Base-by-base conservation (phyloP, 2,888 invertebrate genomes). In the Steinernema carpocapsae region DNA sequence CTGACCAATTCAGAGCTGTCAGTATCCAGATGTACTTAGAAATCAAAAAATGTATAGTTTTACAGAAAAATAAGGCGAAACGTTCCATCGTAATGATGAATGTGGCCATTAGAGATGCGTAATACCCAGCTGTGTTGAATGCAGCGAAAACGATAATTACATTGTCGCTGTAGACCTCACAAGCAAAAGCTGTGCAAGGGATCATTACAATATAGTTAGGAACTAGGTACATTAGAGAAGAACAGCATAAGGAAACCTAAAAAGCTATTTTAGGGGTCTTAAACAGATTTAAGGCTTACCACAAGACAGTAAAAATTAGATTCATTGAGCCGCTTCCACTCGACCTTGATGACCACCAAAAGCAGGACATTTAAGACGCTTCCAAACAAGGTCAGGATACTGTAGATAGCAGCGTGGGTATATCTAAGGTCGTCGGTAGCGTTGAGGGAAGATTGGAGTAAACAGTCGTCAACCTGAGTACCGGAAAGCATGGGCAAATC, bases 241-340 rank as follows among this genome's bases (percentile, higher is more conserved):
- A 10, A 4, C 24, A 56, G 56, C 56, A 22, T 6, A 56, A 24
- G 26, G 24, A 56, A 26, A 56, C 17, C 56, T 56, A 17, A 24
- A 56, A 19, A n/a, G n/a, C 19, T 10, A 19, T 14, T 51, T 19
- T 19, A 51, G 51, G 7, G 51, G 51, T 51, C 14, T 10, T n/a
- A 51, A 6, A 51, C 14, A 10, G 51, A 19, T n/a, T n/a, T n/a
- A 19, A 14, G 26, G 26, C 56, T 6, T 19, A 56, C 56, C 22
- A 56, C 56, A 6, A 56, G 22, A 22, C 26, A 56, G 56, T 56
- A 56, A 26, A 56, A 56, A 6, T 56, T 56, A 12, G 56, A 56
- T 24, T 56, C 56, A 26, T 17, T 56, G 56, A 56, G 56, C 3
- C 56, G 19, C 26, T 56, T 56, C 56, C 56, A 56, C 56, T 56